A percentile compares a stretch with the other conserved stretches of the same genome.
These are phyloP conservation scores for Molorchus minor DNA, from an alignment of 2,888 invertebrate genomes.

Conservation along the genomic window DNA sequence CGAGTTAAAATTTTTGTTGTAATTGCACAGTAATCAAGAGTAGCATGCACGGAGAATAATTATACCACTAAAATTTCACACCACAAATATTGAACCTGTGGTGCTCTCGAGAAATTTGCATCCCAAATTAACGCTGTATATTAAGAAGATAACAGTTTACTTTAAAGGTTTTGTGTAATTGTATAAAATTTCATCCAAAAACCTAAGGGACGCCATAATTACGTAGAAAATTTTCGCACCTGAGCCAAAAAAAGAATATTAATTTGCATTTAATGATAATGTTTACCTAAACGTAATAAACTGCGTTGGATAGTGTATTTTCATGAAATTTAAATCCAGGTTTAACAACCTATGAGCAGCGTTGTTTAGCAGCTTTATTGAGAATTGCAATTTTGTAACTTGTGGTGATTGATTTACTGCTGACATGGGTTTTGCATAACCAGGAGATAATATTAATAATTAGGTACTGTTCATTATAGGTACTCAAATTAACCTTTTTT, in stretches of 20 bases:
- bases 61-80: constrained; percentile 23
- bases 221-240: constrained; percentile 34
- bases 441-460: too few relatives aligned
- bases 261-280: constrained; percentile 28
- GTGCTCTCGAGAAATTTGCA: constrained; percentile 28
- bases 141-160: constrained; percentile 35
- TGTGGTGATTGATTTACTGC: too few relatives aligned
- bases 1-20: constrained; percentile 8
- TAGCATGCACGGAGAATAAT: constrained; percentile 9
- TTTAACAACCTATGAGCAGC: too few relatives aligned
- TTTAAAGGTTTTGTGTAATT: constrained; percentile 40
- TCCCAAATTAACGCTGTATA: constrained; percentile 39
- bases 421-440: too few relatives aligned
- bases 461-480: too few relatives aligned
- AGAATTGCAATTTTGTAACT: too few relatives aligned
- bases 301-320: constrained; percentile 5
- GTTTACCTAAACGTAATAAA: constrained; percentile 17
- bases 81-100: constrained; percentile 23
- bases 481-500: too few relatives aligned
- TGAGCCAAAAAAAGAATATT: constrained; percentile 33
- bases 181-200: constrained; percentile 38
- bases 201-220: constrained; percentile 34
- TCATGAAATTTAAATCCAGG: constrained; percentile 17
- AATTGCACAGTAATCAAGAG: constrained; percentile 13
- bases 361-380: too few relatives aligned